Percentiles rank a stretch among this genome's conserved stretches.
Conservation (phyloP, 2,113 vertebrate species). For the Balaeniceps rex region DNA sequence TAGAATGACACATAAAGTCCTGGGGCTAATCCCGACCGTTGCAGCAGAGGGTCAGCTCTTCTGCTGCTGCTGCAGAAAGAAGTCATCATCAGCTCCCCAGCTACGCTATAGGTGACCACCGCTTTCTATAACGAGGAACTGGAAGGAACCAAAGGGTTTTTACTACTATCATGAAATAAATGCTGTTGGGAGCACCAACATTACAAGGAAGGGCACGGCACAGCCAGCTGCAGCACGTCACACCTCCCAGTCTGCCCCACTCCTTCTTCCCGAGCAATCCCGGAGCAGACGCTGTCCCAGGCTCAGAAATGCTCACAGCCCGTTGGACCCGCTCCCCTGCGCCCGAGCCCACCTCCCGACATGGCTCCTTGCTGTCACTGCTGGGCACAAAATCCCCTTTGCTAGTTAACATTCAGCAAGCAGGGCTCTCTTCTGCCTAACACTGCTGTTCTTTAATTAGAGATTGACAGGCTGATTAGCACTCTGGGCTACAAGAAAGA, state of each 20-base stretch:
- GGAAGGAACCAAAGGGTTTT: neutral
- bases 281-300: neutral
- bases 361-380: neutral
- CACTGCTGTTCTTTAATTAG: slow-evolving; percentile 60
- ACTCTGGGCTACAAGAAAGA: slow-evolving; percentile 29
- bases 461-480: slow-evolving; percentile 62
- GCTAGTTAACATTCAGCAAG: neutral
- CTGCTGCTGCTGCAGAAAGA: neutral
- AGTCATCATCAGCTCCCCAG: neutral
- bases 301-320: neutral
- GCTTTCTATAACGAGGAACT: neutral
- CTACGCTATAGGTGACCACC: neutral
- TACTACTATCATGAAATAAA: neutral
- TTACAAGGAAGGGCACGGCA: neutral
- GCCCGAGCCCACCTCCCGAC: neutral
- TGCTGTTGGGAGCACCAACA: neutral
- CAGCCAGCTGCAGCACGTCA: neutral
- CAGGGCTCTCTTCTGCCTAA: neutral
- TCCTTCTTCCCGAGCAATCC: neutral
- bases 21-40: neutral
- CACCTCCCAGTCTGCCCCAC: no score
- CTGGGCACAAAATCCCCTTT: neutral
- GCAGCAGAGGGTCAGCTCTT: neutral
- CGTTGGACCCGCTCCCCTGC: accelerated
- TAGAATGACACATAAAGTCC: neutral